phyloP scores from a whole-genome alignment of 2,797 vertebrate species.

The Sciaenops ocellatus region DNA sequence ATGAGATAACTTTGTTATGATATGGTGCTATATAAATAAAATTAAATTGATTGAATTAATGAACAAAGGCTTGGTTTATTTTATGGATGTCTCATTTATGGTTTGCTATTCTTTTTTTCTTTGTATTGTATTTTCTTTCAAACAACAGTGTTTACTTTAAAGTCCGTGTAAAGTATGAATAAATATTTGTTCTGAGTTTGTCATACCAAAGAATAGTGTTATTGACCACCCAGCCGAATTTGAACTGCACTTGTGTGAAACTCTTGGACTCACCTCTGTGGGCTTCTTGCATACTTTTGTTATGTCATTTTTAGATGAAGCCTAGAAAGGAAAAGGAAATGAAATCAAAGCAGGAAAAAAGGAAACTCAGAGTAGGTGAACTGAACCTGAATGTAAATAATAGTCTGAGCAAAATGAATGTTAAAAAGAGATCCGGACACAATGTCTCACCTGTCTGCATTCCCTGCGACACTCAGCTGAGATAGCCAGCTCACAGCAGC shows the following conservation, averaged over 20 bases:
- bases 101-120: neutral
- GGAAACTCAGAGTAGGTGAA: neutral
- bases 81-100: neutral
- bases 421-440: neutral
- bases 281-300: slow-evolving; percentile 96
- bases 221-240: no score
- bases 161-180: no score
- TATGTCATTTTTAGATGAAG: slow-evolving; percentile 95
- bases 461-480: slow-evolving; percentile 93
- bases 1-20: no score
- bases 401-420: neutral
- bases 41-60: neutral
- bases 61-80: neutral
- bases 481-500: slow-evolving; percentile 98
- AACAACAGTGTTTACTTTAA: no score
- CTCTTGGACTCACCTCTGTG: slow-evolving; percentile 89
- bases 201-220: no score
- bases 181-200: no score
- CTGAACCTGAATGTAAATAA: neutral
- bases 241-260: neutral
- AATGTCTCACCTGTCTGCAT: slow-evolving; percentile 91
- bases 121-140: neutral
- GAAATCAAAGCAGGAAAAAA: neutral
- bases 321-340: slow-evolving; percentile 79
- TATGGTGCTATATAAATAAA: no score